Percentiles rank a stretch among this genome's conserved stretches.
These are phyloP conservation scores for Acholoe squamosa DNA, from an alignment of 2,888 invertebrate genomes.

Conservation along the genomic window DNA sequence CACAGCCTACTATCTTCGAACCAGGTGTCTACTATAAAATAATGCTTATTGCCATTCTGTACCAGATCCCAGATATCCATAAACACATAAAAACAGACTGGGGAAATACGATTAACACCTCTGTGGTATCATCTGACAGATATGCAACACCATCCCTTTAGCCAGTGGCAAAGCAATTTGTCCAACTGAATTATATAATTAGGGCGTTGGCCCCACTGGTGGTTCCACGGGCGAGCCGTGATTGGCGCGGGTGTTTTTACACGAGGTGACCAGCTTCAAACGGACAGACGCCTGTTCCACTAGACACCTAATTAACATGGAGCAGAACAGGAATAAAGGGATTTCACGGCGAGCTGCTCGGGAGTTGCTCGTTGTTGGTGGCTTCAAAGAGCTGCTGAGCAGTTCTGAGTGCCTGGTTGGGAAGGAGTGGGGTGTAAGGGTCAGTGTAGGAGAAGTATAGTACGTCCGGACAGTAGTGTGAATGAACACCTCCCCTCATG, in stretches of 20 bases:
- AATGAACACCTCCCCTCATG: neutral
- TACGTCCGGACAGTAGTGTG: neutral
- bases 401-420: neutral
- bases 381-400: slow-evolving; percentile 8
- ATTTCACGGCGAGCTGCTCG: slow-evolving; percentile 12
- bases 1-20: no score
- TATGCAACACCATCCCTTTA: neutral
- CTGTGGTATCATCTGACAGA: neutral
- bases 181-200: neutral
- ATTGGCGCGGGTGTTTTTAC: neutral
- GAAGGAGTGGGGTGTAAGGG: neutral
- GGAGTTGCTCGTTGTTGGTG: neutral
- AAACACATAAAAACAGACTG: no score
- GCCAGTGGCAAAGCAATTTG: slow-evolving; percentile 19
- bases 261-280: slow-evolving; percentile 2
- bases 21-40: no score
- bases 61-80: no score
- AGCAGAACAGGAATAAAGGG: neutral
- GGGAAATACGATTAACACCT: no score
- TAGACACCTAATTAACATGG: slow-evolving; percentile 29
- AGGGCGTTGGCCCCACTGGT: neutral
- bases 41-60: no score
- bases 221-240: neutral
- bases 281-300: neutral
- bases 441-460: neutral